Conservation (phyloP, 2,797 vertebrate species). For the Sebastes trivittatus region DNA sequence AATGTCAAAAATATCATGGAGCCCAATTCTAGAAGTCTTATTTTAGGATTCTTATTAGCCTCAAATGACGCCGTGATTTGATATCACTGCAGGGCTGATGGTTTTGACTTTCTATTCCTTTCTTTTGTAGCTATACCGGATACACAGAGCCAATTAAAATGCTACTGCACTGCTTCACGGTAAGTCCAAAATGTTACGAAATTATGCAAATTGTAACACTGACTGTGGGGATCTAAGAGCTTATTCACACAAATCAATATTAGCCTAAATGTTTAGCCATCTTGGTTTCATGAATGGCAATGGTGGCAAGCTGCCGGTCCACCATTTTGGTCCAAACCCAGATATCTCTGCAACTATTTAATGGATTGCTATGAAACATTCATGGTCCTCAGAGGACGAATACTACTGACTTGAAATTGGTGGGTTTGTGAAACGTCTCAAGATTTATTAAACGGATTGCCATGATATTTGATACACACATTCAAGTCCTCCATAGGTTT, state of each 20-base stretch:
- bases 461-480: background rate
- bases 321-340: background rate
- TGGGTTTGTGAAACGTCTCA: background rate
- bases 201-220: background rate
- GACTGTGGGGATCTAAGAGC: background rate
- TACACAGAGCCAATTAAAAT: constrained; percentile 3
- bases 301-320: accelerated
- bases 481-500: background rate
- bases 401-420: background rate
- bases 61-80: constrained; percentile 38
- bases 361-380: background rate
- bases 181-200: background rate
- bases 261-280: background rate
- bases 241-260: background rate
- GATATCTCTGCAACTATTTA: background rate
- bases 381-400: background rate
- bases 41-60: constrained; percentile 38
- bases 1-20: constrained; percentile 54
- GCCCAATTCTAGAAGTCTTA: constrained; percentile 36
- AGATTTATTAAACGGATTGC: background rate
- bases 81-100: constrained; percentile 16
- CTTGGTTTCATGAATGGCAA: background rate
- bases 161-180: background rate
- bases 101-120: constrained; percentile 11
- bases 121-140: constrained; percentile 1